A percentile compares a stretch with the other conserved stretches of the same genome.
Conservation (phyloP, 2,113 vertebrate species). For the Mohoua ochrocephala region DNA sequence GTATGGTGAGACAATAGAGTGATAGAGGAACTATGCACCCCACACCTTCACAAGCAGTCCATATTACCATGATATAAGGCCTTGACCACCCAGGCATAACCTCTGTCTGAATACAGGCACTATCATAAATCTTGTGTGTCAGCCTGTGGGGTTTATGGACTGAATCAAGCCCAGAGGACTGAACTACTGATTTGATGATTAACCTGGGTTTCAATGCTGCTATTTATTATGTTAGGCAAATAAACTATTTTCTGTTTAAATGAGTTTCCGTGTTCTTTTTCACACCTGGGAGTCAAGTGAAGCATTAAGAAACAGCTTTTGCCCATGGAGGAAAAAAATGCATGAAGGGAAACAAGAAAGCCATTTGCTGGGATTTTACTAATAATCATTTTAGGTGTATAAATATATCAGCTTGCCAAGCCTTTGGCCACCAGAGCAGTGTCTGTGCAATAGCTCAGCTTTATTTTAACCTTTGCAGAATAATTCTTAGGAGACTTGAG, state of each 20-base stretch:
- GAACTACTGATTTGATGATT: slow-evolving; percentile 23
- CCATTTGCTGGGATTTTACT: neutral
- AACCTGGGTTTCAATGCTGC: neutral
- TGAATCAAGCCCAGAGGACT: neutral
- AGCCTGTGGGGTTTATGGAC: neutral
- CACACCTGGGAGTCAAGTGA: neutral
- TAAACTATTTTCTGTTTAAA: slow-evolving; percentile 5
- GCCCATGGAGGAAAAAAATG: neutral
- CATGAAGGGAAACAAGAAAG: neutral
- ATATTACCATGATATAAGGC: neutral
- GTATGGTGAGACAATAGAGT: neutral
- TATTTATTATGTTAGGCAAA: slow-evolving; percentile 31
- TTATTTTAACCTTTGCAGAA: neutral
- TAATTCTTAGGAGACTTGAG: neutral
- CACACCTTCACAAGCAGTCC: neutral
- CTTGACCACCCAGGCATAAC: neutral
- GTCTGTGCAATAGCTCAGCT: neutral
- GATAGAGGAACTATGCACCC: neutral
- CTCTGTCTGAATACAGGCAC: neutral
- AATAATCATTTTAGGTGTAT: neutral
- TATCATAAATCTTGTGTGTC: neutral
- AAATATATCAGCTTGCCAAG: neutral
- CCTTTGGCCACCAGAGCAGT: neutral
- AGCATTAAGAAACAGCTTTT: neutral
- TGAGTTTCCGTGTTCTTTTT: neutral